Percentiles rank a stretch among this genome's conserved stretches.
Evolutionary conservation across 2,888 invertebrate genomes (phyloP).

Genomic region (Zonitis immaculata): DNA sequence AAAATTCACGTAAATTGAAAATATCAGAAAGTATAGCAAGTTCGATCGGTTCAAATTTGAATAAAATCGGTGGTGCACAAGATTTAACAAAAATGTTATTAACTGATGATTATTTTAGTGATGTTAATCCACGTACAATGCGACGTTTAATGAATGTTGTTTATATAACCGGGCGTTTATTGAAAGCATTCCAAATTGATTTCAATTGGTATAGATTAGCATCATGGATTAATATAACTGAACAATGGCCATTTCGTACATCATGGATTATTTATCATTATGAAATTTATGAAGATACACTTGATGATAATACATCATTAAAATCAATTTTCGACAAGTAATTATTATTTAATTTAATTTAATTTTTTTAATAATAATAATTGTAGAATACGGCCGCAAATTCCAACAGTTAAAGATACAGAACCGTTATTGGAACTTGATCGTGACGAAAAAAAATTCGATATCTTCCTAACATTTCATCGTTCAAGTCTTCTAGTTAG

Average conservation of each 20-base stretch:
- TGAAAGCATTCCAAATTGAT: constrained; percentile 98
- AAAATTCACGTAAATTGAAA: constrained; percentile 68
- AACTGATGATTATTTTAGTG: constrained; percentile 98
- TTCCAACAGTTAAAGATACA: constrained; percentile 79
- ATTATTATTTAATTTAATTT: constrained; percentile 51
- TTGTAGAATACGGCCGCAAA: constrained; percentile 70
- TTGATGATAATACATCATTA: constrained; percentile 81
- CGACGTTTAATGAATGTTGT: constrained; percentile 94
- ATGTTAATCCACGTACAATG: constrained; percentile 97
- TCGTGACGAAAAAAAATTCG: constrained; percentile 90
- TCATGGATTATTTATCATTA: constrained; percentile 96
- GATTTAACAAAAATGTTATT: constrained; percentile 73
- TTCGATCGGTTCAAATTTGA: constrained; percentile 83
- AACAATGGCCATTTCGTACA: constrained; percentile 97
- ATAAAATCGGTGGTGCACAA: constrained; percentile 71
- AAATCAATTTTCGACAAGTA: constrained; percentile 93
- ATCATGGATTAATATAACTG: constrained; percentile 97
- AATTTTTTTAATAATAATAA: neutral
- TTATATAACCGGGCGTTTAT: constrained; percentile 89
- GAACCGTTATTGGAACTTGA: constrained; percentile 89
- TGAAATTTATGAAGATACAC: constrained; percentile 80
- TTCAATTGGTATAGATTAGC: constrained; percentile 96
- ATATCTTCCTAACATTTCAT: constrained; percentile 87
- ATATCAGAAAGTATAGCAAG: constrained; percentile 87
- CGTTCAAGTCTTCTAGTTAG: constrained; percentile 78